Base-by-base conservation (phyloP, 2,113 vertebrate genomes). In the Erpornis zantholeuca region DNA sequence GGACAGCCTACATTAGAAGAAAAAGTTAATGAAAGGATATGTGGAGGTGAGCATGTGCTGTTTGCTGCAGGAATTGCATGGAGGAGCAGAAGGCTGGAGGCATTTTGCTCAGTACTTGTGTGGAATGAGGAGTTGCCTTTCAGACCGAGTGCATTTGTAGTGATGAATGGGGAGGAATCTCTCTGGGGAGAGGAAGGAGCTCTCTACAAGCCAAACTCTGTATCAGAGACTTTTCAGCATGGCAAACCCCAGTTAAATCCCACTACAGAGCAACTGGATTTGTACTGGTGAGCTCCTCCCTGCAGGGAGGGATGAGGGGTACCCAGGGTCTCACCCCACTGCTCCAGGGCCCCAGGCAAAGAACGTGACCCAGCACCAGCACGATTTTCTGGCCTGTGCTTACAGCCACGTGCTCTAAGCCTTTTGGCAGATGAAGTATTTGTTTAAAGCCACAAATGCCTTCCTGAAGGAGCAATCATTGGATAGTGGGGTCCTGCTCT, bases 371-470 rank as follows among this genome's bases (percentile, higher is more conserved):
- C 29, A n/a, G 40, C 2, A 28, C 13, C 44, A 79, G 73, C 45
- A 8, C 8, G 13, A 4, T 8, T 85, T 75, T 82, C 36, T 90
- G 66, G 78, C 56, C 40, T 82, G 14, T 33, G 70, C 79, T 42
- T 72, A 28, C 57, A 90, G 24, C 40, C 75, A 49, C 6, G 11
- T 53, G 70, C 85, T 93, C 38, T 2, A 7, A 82, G 50, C 63
- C 47, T 76, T 85, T 53, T 96, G 92, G 94, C 90, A 92, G 85
- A 53, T 13, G 23, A 40, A 80, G 3, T 85, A 47, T 86, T 95
- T 92, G 70, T 73, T 93, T 91, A 89, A 94, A 94, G 73, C 84
- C 95, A 79, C 96, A 94, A 81, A 91, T 79, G 65, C 50, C 21
- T 63, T 86, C 90, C 44, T 89, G 87, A 64, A 92, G 69, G 78